Evolutionary conservation across 2,113 vertebrate species (phyloP).

Genomic region (Phyllostomus discolor): DNA sequence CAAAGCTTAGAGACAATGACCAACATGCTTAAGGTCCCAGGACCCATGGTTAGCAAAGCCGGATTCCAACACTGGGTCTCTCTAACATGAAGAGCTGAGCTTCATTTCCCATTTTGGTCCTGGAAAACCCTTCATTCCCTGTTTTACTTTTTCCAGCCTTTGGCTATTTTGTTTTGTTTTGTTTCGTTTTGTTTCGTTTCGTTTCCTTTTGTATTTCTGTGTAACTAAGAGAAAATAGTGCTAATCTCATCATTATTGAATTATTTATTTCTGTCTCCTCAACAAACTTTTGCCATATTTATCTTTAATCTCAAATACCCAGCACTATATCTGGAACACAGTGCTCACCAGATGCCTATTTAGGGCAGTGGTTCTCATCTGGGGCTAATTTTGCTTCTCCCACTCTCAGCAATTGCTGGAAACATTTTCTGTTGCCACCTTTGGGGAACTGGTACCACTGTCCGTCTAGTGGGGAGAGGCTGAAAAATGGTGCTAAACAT

Average conservation of each 20-base stretch:
- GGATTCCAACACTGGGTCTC: background rate
- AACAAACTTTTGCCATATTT: background rate
- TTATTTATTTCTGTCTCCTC: background rate
- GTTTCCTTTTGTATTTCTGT: background rate
- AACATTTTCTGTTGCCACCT: background rate
- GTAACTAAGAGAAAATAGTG: background rate
- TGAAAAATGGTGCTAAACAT: background rate
- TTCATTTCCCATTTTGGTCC: background rate
- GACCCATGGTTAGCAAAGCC: too few species aligned
- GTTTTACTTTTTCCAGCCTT: fast-evolving
- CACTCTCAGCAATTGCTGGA: background rate
- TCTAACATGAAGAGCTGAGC: background rate
- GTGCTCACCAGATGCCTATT: background rate
- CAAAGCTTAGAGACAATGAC: background rate
- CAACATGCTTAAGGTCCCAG: fast-evolving
- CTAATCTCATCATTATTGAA: background rate
- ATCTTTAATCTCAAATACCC: background rate
- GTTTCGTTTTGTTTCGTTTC: background rate
- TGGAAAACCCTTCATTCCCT: background rate
- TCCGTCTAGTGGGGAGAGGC: background rate
- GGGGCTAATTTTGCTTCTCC: background rate
- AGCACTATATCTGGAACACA: background rate
- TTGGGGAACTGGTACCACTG: background rate
- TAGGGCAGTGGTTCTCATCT: background rate
- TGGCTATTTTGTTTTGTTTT: background rate